Conservation (phyloP, 2,113 vertebrate genomes). For the Antechinus flavipes region DNA sequence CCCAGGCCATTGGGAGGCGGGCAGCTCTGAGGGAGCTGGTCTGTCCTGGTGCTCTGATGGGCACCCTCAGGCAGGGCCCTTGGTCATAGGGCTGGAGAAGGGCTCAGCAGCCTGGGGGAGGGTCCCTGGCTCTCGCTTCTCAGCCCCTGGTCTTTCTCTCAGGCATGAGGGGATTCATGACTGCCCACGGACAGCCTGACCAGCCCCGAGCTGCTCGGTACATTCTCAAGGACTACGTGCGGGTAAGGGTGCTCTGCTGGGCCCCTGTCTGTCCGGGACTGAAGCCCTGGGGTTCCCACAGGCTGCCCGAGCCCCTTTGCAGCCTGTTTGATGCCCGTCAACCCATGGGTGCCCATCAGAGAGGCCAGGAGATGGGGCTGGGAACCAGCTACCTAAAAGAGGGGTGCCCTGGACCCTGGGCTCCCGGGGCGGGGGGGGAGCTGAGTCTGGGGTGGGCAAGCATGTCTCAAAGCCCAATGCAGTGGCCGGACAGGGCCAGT, state of each 20-base stretch:
- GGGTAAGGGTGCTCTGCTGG: conserved; percentile 80
- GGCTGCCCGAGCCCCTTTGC: too few species aligned
- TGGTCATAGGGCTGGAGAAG: not conserved
- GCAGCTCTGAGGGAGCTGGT: not conserved
- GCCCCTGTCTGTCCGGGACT: too few species aligned
- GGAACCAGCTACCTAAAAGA: too few species aligned
- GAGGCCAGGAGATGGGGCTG: not conserved
- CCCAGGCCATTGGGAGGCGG: not conserved
- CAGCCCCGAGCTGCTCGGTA: conserved; percentile 95
- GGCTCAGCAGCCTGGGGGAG: not conserved
- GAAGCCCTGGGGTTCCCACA: too few species aligned
- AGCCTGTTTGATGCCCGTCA: too few species aligned
- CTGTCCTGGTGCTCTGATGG: too few species aligned
- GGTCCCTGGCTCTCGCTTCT: not conserved
- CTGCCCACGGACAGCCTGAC: conserved; percentile 95
- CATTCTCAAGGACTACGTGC: conserved; percentile 96
- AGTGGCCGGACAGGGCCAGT: too few species aligned
- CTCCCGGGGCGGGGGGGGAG: too few species aligned
- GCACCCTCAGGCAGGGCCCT: too few species aligned
- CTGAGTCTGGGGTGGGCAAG: too few species aligned
- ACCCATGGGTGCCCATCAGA: not conserved
- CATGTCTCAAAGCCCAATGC: too few species aligned
- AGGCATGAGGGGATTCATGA: conserved; percentile 99
- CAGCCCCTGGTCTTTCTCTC: conserved; percentile 54
- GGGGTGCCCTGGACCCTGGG: not conserved